phyloP scores from a whole-genome alignment of 2,888 invertebrate species.

The Pandemis corylana region DNA sequence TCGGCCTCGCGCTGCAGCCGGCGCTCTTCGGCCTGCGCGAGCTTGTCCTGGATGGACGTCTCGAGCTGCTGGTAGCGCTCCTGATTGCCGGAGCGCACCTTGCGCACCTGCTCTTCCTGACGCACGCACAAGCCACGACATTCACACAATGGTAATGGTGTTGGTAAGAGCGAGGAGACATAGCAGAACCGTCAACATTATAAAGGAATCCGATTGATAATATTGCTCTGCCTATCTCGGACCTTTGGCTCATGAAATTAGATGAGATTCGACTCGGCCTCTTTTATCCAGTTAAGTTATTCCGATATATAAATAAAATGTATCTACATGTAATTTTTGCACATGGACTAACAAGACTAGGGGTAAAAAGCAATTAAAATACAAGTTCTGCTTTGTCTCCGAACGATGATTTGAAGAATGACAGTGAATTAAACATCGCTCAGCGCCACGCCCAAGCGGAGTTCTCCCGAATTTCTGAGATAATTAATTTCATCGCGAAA shows the following conservation, averaged over 20 bases:
- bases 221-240: too few relatives aligned
- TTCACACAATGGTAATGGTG: conserved; percentile 22
- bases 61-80: conserved; percentile 89
- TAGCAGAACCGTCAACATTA: neutral
- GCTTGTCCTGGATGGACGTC: conserved; percentile 86
- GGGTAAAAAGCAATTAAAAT: too few relatives aligned
- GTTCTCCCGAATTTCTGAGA: neutral
- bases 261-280: too few relatives aligned
- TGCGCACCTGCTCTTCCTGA: conserved; percentile 90
- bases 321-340: too few relatives aligned
- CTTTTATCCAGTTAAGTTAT: too few relatives aligned
- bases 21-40: conserved; percentile 86
- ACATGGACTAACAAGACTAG: too few relatives aligned
- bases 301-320: too few relatives aligned
- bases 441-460: conserved; percentile 2
- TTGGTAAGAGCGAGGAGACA: neutral
- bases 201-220: neutral
- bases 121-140: conserved; percentile 39
- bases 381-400: conserved; percentile 17
- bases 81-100: conserved; percentile 88
- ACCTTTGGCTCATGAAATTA: too few relatives aligned
- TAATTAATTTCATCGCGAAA: conserved; percentile 7
- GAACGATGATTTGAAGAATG: conserved; percentile 1
- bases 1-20: conserved; percentile 90
- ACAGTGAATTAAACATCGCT: conserved; percentile 9